Evolutionary conservation across 2,888 invertebrate species (phyloP), one percentile per base, ranked within the genome.

Genomic region (Sarcophaga caerulescens): DNA sequence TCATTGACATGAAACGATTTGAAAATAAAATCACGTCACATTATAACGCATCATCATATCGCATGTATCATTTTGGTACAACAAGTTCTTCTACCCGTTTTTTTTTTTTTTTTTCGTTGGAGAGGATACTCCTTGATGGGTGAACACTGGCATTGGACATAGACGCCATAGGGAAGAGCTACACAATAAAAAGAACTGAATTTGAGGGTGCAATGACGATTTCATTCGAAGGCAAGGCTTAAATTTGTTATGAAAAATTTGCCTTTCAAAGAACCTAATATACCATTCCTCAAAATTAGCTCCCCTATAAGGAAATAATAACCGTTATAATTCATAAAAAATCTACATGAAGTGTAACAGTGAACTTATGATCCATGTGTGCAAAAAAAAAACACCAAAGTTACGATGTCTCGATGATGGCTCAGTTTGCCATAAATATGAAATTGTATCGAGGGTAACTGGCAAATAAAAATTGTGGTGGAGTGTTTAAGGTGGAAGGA

Each of bases 11-110:
- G 10, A 66, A 76, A 76, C 57, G 35, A 76, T 66, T 76, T 59
- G 25, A 59, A 21, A 76, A 59, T 76, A 66, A 59, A 21, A 59
- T 76, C 75, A 65, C 75, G 52, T 75, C 65, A 75, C 35, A 47
- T 35, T 74, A 66, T 66, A 35, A 21, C 14, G 17, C 66, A 66
- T 57, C n/a, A 75, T 63, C n/a, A 47, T 63, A 68, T 68, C 35
- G 6, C n/a, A 25, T 11, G 35, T 21, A 73, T 73, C 35, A 60
- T 5, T 73, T 60, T 0, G 59, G 19, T 8, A 73, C 71, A 73
- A 73, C 68, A 68, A 68, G 44, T 44, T n/a, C 44, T 60, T 65
- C n/a, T 44, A 14, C 52, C 52, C 10, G 2, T 1, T 3, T 52
- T 17, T 3, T 52, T 52, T 12, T 52, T 14, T 52, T 17, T 3